Percentiles rank a stretch among this genome's conserved stretches.
Conservation (phyloP, 2,888 invertebrate genomes). For the Sepiola atlantica region DNA sequence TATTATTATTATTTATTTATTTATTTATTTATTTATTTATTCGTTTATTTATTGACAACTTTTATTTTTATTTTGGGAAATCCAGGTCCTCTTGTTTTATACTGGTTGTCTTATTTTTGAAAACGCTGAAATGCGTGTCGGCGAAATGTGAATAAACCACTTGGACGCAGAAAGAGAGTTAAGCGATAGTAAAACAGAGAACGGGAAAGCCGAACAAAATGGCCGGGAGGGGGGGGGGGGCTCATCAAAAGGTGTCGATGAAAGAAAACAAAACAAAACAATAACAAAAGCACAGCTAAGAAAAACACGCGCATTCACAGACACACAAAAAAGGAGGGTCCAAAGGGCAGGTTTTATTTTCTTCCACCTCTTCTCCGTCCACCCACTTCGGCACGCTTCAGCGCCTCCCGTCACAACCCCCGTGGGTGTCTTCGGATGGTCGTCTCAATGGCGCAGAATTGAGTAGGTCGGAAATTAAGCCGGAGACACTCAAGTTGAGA, state of each 20-base stretch:
- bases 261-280: not conserved
- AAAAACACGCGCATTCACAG: too few relatives aligned
- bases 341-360: not conserved
- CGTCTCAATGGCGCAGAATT: not conserved
- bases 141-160: too few relatives aligned
- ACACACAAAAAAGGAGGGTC: not conserved
- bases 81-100: too few relatives aligned
- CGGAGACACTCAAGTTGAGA: not conserved
- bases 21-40: too few relatives aligned
- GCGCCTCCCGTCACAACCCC: not conserved
- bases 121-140: too few relatives aligned
- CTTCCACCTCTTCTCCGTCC: not conserved
- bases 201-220: not conserved
- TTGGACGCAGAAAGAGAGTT: too few relatives aligned
- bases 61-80: too few relatives aligned
- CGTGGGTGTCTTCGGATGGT: not conserved
- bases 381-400: not conserved
- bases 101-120: too few relatives aligned
- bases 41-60: too few relatives aligned
- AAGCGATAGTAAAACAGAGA: not conserved
- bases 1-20: too few relatives aligned
- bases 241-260: not conserved
- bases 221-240: not conserved
- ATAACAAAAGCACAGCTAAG: too few relatives aligned
- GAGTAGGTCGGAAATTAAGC: slow-evolving; percentile 32